Conservation (phyloP, 2,888 invertebrate species). For the Agapostemon virescens region DNA sequence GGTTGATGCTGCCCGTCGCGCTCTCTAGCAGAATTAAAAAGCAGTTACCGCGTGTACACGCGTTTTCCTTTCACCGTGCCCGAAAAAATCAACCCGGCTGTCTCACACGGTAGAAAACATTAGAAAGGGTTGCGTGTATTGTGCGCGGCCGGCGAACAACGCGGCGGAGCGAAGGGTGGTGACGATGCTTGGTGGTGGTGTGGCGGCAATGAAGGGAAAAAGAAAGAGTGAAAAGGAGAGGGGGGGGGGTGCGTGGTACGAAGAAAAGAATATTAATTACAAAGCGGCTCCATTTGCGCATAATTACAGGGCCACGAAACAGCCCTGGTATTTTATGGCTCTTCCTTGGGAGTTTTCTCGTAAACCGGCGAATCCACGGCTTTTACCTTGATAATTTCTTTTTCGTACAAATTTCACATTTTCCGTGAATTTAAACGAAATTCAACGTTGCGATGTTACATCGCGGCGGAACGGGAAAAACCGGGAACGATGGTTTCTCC, state of each 20-base stretch:
- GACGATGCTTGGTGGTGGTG: no score
- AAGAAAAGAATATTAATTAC: conserved; percentile 38
- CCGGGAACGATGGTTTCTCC: no score
- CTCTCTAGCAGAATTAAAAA: conserved; percentile 25
- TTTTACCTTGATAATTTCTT: not conserved
- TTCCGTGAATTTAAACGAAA: not conserved
- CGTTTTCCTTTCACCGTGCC: conserved; percentile 39
- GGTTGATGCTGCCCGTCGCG: conserved; percentile 25
- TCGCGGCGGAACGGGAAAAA: not conserved
- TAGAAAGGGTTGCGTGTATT: conserved; percentile 2
- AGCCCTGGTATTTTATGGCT: not conserved
- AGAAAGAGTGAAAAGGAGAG: no score
- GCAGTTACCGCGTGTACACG: conserved; percentile 10
- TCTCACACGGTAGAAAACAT: not conserved
- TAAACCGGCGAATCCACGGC: not conserved
- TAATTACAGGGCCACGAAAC: conserved; percentile 16
- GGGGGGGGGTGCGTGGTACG: no score
- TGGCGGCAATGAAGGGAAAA: no score
- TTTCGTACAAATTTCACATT: conserved; percentile 1
- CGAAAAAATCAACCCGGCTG: conserved; percentile 20
- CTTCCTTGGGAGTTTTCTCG: not conserved
- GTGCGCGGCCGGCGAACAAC: not conserved
- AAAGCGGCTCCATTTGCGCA: conserved; percentile 22
- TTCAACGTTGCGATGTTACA: not conserved
- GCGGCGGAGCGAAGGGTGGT: no score